These are phyloP conservation scores for Acrocephalus arundinaceus DNA, from an alignment of 2,113 vertebrate species.

Conservation along the genomic window DNA sequence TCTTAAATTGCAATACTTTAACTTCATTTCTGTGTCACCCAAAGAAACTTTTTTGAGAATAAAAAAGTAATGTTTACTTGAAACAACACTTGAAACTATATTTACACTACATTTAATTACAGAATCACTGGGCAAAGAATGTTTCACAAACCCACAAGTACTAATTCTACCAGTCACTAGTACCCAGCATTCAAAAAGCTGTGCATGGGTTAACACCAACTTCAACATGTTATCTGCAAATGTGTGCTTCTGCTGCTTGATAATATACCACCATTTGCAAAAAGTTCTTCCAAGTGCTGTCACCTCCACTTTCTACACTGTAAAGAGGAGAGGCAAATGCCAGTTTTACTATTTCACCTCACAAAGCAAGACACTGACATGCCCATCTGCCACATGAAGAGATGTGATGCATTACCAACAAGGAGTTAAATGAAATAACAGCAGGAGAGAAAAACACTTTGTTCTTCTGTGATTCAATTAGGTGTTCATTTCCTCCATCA, in stretches of 20 bases:
- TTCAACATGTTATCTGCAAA: background rate
- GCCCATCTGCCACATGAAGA: background rate
- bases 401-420: background rate
- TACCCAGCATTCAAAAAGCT: background rate
- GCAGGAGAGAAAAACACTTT: accelerated
- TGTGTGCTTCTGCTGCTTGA: background rate
- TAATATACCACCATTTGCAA: background rate
- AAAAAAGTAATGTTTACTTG: background rate
- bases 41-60: background rate
- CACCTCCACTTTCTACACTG: background rate
- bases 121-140: background rate
- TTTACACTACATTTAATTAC: background rate
- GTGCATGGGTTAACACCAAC: background rate
- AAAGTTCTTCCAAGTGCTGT: background rate
- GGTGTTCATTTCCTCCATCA: background rate
- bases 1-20: background rate
- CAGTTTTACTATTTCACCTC: background rate
- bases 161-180: background rate
- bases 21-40: background rate
- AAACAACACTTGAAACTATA: background rate
- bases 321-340: background rate
- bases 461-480: background rate
- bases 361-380: background rate
- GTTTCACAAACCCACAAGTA: background rate
- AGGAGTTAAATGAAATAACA: background rate